These are phyloP conservation scores for Pempheris klunzingeri DNA, from an alignment of 2,797 vertebrate species.

Conservation along the genomic window DNA sequence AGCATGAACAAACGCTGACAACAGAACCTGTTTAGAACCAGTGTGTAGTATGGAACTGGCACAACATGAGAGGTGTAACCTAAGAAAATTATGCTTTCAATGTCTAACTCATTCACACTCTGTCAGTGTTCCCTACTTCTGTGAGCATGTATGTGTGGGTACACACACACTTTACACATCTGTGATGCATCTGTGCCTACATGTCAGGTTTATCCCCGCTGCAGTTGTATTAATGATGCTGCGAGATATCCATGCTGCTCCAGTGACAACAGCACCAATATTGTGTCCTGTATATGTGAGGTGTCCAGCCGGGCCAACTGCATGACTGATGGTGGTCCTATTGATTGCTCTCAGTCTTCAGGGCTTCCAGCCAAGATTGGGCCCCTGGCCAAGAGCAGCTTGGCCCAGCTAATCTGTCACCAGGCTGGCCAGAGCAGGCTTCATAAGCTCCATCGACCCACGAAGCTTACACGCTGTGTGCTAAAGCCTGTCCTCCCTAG, in stretches of 20 bases:
- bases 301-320: conserved; percentile 76
- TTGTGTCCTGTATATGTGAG: conserved; percentile 64
- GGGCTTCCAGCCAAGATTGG: conserved; percentile 81
- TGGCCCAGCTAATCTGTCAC: conserved; percentile 84
- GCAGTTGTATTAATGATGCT: conserved; percentile 68
- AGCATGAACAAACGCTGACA: not conserved
- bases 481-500: conserved; percentile 79
- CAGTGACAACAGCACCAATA: conserved; percentile 66
- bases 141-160: not conserved
- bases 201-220: conserved; percentile 37
- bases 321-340: conserved; percentile 83
- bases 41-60: not conserved
- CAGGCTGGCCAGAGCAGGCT: conserved; percentile 76
- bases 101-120: not conserved
- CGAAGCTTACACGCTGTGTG: conserved; percentile 72
- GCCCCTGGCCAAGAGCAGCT: conserved; percentile 81
- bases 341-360: conserved; percentile 80
- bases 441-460: conserved; percentile 83
- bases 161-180: conserved; percentile 3
- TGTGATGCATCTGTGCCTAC: conserved; percentile 35
- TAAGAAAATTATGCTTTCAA: not conserved
- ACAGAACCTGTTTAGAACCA: not conserved
- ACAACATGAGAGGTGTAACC: conserved; percentile 19
- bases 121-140: conserved; percentile 5
- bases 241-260: conserved; percentile 61